Base-by-base conservation (phyloP, 2,797 vertebrate species). In the Esox masquinongy region DNA sequence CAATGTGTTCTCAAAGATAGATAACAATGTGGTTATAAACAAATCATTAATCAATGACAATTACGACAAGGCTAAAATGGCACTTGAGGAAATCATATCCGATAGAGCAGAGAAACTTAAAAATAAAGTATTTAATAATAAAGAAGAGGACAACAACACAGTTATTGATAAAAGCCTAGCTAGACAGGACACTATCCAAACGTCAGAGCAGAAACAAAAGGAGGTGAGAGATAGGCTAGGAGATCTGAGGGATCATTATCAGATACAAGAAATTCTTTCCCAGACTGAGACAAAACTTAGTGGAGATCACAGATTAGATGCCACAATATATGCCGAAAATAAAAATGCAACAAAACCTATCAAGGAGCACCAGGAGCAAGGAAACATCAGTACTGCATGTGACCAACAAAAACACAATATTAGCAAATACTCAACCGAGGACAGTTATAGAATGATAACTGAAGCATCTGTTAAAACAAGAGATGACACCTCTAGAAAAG, bases 51-150 rank as follows among this genome's bases (percentile, higher is more conserved):
- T 91, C 64, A 93, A 92, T 73, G 87, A 91, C 68, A 94, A 93
- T 76, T 94, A 92, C 31, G 90, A 93, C 84, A 88, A 83, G 83
- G 92, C 93, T 36, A 93, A 91, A 81, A 87, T 91, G 85, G 93
- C 93, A 0, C 88, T 95, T 3, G 93, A 94, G 77, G 93, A 94
- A 74, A 88, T 92, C 19, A 94, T 93, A 59, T 89, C 91, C 63
- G 91, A 92, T 19, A 89, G 91, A 59, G 90, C 91, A 68, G 90
- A 92, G 31, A 90, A 90, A 74, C 80, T 92, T 77, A 88, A 74
- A 56, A 87, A 77, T 75, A 87, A 74, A 81, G 3, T 19, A 0
- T 73, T 26, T 67, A 14, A 72, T 67, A 14, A 72, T 16, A 16
- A 64, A 29, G 63, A 72, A 69, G 85, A 84, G 3, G 86, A 86